Evolutionary conservation across 2,113 vertebrate species (phyloP), one percentile per base, ranked within the genome.

Genomic region (Callocephalon fimbriatum): DNA sequence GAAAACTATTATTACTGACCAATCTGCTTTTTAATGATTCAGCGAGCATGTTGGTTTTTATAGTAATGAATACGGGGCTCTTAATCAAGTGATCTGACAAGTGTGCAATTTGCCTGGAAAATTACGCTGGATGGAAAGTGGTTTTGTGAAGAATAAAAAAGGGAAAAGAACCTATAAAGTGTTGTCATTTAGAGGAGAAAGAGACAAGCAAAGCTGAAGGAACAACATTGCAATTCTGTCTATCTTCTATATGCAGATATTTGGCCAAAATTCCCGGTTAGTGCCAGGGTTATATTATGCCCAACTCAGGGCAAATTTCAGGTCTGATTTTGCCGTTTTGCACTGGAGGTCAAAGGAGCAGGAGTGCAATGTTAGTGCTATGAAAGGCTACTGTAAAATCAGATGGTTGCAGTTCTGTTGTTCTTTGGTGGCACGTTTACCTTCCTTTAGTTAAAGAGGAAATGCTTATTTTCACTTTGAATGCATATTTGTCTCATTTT

Each of bases 1-100:
- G 86, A 85, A 95, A 96, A 76, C 91, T 96, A 95, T 96, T 96
- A 89, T 97, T 94, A 92, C 95, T 86, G 84, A 79, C 95, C 92
- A 54, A 81, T 79, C 87, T 80, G 93, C 66, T 94, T 92, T 92
- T 92, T 83, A 75, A 71, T 91, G 95, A 95, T 35, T 68, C 86
- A 91, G 67, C 2, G 23, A 95, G 83, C 81, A 84, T 45, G 79
- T 86, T 79, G 45, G 70, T 87, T 87, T 96, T 94, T 93, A 86
- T 54, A 31, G 93, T 95, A 96, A 95, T 94, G 95, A 97, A 90
- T 90, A 77, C n/a, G 3, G 59, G 91, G 68, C 90, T 97, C 94
- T 97, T 97, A 88, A 96, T 98, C 98, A 98, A 96, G 94, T 96
- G 78, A 79, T 96, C 96, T 97, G 98, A 98, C 97, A 97, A 94